Percentiles rank a stretch among this genome's conserved stretches.
phyloP scores from a whole-genome alignment of 2,797 vertebrate genomes.

The Acestrorhynchus altus region DNA sequence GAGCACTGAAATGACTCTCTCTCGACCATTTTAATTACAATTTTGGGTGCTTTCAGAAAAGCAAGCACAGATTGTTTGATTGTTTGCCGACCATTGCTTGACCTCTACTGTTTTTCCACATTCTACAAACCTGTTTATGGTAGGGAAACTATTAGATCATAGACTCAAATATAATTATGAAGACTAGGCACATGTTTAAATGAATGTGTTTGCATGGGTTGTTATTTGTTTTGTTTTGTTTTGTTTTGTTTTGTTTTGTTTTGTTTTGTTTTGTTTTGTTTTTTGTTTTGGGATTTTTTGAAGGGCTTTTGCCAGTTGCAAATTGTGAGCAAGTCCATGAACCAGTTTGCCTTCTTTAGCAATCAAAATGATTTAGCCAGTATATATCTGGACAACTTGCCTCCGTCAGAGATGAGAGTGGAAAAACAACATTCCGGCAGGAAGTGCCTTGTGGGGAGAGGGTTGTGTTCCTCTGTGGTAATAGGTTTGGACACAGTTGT shows the following conservation, averaged over 20 bases:
- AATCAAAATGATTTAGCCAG: constrained; percentile 54
- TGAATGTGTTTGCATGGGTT: background rate
- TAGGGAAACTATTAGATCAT: background rate
- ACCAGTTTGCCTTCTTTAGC: constrained; percentile 31
- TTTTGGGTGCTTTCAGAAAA: constrained; percentile 6
- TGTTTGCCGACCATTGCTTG: background rate
- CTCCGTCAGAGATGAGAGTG: constrained; percentile 52
- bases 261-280: too few relatives aligned
- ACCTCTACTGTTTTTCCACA: constrained; percentile 6
- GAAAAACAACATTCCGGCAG: constrained; percentile 59
- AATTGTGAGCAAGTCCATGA: background rate
- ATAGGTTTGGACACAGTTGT: constrained; percentile 78
- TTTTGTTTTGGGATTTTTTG: background rate
- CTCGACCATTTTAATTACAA: constrained; percentile 33
- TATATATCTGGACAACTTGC: constrained; percentile 67
- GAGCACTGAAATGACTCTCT: background rate
- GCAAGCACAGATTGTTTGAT: background rate
- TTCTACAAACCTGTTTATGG: background rate
- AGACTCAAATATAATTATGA: constrained; percentile 3
- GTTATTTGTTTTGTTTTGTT: too few relatives aligned
- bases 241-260: too few relatives aligned
- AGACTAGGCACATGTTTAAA: background rate
- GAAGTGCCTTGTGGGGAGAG: constrained; percentile 62
- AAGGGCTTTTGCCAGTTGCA: background rate
- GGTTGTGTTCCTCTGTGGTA: constrained; percentile 68